A percentile compares a stretch with the other conserved stretches of the same genome.
Conservation (phyloP, 2,113 vertebrate genomes). For the Pelmatolapia mariae region DNA sequence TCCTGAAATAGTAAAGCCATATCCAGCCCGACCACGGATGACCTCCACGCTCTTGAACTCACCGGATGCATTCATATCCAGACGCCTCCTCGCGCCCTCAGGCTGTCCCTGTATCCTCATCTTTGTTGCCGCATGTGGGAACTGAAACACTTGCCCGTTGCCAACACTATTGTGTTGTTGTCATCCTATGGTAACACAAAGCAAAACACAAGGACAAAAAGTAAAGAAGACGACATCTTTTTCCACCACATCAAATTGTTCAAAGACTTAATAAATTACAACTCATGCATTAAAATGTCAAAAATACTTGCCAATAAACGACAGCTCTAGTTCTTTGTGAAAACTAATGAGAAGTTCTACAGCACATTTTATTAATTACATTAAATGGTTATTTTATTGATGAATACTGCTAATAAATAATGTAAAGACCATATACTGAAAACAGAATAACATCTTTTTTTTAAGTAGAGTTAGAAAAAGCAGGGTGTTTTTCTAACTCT, state of each 20-base stretch:
- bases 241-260: background rate
- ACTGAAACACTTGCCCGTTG: conserved; percentile 25
- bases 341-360: background rate
- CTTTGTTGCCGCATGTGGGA: conserved; percentile 11
- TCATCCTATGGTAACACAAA: conserved; percentile 36
- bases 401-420: background rate
- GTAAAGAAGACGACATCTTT: background rate
- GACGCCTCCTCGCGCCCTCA: conserved; percentile 70
- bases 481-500: background rate
- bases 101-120: conserved; percentile 84
- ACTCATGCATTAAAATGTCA: background rate
- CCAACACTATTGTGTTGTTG: conserved; percentile 42
- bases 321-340: background rate
- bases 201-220: background rate
- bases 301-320: background rate
- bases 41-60: conserved; percentile 81
- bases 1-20: conserved; percentile 91
- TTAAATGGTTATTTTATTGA: background rate
- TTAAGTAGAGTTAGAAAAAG: background rate
- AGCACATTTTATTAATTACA: background rate
- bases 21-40: conserved; percentile 84
- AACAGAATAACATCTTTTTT: background rate
- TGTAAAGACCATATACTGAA: background rate
- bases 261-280: background rate
- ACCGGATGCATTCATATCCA: conserved; percentile 62